phyloP scores from a whole-genome alignment of 2,888 invertebrate species.

The Lasioglossum calceatum region DNA sequence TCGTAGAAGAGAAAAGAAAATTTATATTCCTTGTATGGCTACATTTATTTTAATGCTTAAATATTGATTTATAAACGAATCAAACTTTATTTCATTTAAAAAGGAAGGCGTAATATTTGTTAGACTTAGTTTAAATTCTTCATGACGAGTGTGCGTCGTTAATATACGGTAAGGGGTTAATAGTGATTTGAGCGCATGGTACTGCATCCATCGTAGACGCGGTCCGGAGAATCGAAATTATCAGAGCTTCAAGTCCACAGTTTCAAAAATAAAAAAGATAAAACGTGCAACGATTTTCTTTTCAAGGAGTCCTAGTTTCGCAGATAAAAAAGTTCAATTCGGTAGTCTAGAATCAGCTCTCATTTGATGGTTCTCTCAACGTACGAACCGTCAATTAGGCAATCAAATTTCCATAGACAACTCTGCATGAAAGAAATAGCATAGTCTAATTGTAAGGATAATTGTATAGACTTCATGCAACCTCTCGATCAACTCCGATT shows the following conservation, averaged over 20 bases:
- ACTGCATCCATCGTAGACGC: background rate
- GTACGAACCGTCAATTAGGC: background rate
- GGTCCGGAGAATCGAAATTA: background rate
- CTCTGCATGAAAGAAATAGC: background rate
- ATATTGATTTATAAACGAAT: no score
- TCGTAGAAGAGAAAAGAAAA: no score
- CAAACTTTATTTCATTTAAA: no score
- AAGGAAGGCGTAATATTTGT: no score
- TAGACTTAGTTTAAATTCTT: no score
- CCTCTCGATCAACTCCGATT: background rate
- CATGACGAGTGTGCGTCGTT: no score
- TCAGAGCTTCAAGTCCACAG: background rate
- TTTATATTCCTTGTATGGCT: no score
- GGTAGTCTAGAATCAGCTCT: background rate
- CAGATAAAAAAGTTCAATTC: background rate
- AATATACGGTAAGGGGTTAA: no score
- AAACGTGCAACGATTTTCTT: background rate
- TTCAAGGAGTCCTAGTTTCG: background rate
- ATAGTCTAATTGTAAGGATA: background rate
- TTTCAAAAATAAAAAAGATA: background rate
- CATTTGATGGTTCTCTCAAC: constrained; percentile 13
- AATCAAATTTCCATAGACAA: background rate
- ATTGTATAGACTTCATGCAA: constrained; percentile 1
- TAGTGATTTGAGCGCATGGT: background rate
- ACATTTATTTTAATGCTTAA: no score